Percentiles rank a stretch among this genome's conserved stretches.
Conservation (phyloP, 2,113 vertebrate genomes). For the Anhinga rufa region DNA sequence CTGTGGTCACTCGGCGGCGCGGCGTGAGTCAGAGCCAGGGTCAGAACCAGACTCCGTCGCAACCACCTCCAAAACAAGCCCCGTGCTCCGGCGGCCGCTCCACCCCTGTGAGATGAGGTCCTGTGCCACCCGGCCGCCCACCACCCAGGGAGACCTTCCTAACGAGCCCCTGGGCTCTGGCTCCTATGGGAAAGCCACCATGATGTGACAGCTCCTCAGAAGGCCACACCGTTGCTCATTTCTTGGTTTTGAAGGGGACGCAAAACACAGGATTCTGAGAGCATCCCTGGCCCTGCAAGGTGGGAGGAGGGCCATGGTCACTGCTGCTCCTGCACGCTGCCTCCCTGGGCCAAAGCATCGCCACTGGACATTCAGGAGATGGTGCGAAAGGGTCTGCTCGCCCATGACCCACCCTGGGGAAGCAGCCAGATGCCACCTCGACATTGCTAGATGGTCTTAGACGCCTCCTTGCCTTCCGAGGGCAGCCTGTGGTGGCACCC, state of each 20-base stretch:
- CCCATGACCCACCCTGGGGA: not conserved
- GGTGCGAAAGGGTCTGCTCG: not conserved
- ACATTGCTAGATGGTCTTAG: not conserved
- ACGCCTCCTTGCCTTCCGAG: not conserved
- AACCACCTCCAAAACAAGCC: not conserved
- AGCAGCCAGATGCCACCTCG: not conserved
- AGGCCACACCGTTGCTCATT: not conserved
- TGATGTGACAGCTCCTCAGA: not conserved
- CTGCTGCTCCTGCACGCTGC: fast-evolving
- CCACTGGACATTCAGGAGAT: not conserved
- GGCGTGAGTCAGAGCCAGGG: not conserved
- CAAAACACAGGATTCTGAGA: fast-evolving
- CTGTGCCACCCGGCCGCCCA: not conserved
- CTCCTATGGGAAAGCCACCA: not conserved
- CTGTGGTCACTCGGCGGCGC: not conserved
- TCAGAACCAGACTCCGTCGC: fast-evolving
- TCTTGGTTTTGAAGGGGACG: not conserved
- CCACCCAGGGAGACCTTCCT: not conserved
- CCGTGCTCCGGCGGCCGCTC: fast-evolving
- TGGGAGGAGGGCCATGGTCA: fast-evolving
- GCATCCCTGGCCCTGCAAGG: not conserved
- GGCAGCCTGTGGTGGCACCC: not conserved
- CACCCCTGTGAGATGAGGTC: not conserved
- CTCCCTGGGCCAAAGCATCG: not conserved
- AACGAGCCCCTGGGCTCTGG: not conserved